Evolutionary conservation across 2,797 vertebrate species (phyloP), one percentile per base, ranked within the genome.

Genomic region (Sebastes nivosus): DNA sequence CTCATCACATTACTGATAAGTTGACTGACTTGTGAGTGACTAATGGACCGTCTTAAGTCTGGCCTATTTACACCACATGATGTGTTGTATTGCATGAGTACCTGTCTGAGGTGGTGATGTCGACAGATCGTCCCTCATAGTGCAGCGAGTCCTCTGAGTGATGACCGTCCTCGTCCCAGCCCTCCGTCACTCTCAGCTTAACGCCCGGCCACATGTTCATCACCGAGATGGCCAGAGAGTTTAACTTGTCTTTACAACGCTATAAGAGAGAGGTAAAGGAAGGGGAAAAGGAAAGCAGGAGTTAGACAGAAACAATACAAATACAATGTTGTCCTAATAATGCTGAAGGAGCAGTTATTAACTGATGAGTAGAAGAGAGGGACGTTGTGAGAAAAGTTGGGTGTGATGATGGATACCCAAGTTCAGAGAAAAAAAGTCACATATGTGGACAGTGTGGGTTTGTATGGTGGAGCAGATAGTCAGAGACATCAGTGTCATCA

Each of bases 151-250:
- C 98, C 66, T 98, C 97, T 0, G 97, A 98, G 82, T 99, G 99
- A 90, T 99, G 97, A 8, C 99, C 99, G 0, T 99, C 99, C 84
- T 99, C 99, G 2, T 99, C 99, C 98, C 99, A 99, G 91, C 98
- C 98, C 89, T 99, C 99, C 0, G 99, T 99, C 91, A 99, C 98
- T 27, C 98, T 95, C 89, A 99, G 96, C 94, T 99, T 99, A 87
- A 99, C 97, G 0, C 97, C 97, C 0, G 98, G 98, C 99, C 99
- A 99, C 96, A 99, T 97, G 94, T 99, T 99, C 99, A 99, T 99
- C 86, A 99, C 99, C 0, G 98, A 99, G 93, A 99, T 99, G 87
- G 99, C 99, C 94, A 99, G 91, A 1, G 98, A 98, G 91, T 99
- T 99, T 82, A 99, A 91, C 89, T 98, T 98, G 93, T 99, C 98